A percentile compares a stretch with the other conserved stretches of the same genome.
These are phyloP conservation scores for Pelecanus crispus DNA, from an alignment of 2,113 vertebrate species.

Conservation along the genomic window DNA sequence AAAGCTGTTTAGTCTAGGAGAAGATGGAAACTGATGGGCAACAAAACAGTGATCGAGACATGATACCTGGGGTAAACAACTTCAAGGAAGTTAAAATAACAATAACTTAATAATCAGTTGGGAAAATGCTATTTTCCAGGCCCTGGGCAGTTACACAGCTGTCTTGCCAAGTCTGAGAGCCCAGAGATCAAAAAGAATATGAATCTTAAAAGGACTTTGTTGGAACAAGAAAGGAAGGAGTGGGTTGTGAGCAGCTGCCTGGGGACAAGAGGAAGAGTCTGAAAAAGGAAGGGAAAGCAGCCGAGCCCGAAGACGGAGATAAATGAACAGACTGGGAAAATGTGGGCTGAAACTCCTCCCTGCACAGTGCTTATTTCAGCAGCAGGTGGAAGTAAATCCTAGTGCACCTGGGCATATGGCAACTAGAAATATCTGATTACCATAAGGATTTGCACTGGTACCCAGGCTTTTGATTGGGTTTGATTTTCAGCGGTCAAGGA, in stretches of 20 bases:
- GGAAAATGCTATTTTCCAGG: slow-evolving; percentile 22
- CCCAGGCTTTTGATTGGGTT: neutral
- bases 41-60: neutral
- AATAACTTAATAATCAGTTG: neutral
- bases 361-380: neutral
- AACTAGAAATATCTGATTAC: neutral
- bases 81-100: slow-evolving; percentile 37
- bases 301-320: neutral
- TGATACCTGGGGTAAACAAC: slow-evolving; percentile 48
- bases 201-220: neutral
- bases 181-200: slow-evolving; percentile 38
- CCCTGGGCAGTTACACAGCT: neutral
- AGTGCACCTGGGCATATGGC: neutral
- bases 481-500: neutral
- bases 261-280: neutral
- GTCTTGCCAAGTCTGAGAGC: slow-evolving; percentile 27
- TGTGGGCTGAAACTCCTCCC: neutral
- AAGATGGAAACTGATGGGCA: neutral
- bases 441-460: neutral
- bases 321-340: neutral
- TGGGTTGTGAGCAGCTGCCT: neutral
- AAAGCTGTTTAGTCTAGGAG: slow-evolving; percentile 37
- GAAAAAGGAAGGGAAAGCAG: neutral
- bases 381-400: slow-evolving; percentile 14
- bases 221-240: slow-evolving; percentile 2